Evolutionary conservation across 2,888 invertebrate genomes (phyloP), one percentile per base, ranked within the genome.

Genomic region (Heliconius hortense): DNA sequence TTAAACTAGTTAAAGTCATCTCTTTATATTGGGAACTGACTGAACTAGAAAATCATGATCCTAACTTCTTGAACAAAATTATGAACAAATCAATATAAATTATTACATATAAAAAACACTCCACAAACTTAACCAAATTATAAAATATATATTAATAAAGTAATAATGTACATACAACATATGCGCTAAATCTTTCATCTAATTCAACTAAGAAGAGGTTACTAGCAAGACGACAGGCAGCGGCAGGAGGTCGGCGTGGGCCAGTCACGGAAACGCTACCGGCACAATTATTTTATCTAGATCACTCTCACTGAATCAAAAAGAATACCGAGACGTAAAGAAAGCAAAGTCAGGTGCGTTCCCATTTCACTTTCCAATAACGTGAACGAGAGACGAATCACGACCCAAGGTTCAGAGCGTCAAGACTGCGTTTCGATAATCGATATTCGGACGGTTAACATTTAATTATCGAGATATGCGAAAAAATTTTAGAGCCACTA

Each of bases 301-400:
- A 93, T 90, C 93, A 93, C 93, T 94, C 93, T 93, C 93, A 90
- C 93, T 93, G 88, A 87, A 87, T 90, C 90, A 92, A 93, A 93
- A 92, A 92, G 92, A 91, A 90, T 88, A 87, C 84, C 88, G 89
- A 87, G 89, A 89, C 87, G 88, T 87, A 90, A 93, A 93, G 93
- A 93, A 92, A 93, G 92, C 92, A 91, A 86, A 87, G 89, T 89
- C 92, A 93, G 93, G 93, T 93, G 93, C 93, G 92, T 87, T 89
- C 92, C 88, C 90, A 91, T 92, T 94, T 93, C 92, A 93, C 93
- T 93, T 93, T 93, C 93, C 91, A 91, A 90, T 88, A 89, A 89
- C 89, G 28, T 90, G 89, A 43, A 90, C 88, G 89, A 72, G 69
- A 62, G 72, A 79, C 85, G 79, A 88, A 87, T 84, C 79, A 82